Conservation (phyloP, 2,113 vertebrate species). For the Mesitornis unicolor region DNA sequence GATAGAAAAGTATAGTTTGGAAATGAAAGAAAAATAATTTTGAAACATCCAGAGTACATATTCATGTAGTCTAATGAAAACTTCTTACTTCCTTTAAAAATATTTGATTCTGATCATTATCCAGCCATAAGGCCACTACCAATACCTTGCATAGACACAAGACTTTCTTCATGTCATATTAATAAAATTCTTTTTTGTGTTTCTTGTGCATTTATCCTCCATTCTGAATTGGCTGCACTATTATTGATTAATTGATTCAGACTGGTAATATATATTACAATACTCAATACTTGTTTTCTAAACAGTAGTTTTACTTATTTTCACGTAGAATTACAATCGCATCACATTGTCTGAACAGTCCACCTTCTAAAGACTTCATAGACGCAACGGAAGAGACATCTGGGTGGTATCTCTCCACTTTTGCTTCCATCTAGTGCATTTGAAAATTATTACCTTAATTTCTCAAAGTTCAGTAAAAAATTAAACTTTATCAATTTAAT, state of each 20-base stretch:
- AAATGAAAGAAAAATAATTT: neutral
- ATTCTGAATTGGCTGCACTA: neutral
- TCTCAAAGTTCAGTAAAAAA: conserved; percentile 38
- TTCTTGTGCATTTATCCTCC: neutral
- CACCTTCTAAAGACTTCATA: neutral
- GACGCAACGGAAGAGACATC: neutral
- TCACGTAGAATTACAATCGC: neutral
- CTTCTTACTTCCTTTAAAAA: neutral
- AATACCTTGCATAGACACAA: neutral
- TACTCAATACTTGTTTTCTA: neutral
- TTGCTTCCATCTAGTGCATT: neutral
- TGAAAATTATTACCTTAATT: conserved; percentile 36
- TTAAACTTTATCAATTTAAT: conserved; percentile 59
- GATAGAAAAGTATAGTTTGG: neutral
- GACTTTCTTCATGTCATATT: neutral
- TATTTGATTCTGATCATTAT: neutral
- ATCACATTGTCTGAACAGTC: neutral
- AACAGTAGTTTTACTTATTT: neutral
- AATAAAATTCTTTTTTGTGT: neutral
- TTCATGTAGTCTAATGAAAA: neutral
- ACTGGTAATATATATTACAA: neutral
- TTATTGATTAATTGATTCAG: neutral
- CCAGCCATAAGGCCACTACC: neutral
- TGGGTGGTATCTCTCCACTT: neutral
- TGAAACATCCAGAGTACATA: neutral